Base-by-base conservation (phyloP, 2,797 vertebrate genomes). In the Eulemur albifrons region DNA sequence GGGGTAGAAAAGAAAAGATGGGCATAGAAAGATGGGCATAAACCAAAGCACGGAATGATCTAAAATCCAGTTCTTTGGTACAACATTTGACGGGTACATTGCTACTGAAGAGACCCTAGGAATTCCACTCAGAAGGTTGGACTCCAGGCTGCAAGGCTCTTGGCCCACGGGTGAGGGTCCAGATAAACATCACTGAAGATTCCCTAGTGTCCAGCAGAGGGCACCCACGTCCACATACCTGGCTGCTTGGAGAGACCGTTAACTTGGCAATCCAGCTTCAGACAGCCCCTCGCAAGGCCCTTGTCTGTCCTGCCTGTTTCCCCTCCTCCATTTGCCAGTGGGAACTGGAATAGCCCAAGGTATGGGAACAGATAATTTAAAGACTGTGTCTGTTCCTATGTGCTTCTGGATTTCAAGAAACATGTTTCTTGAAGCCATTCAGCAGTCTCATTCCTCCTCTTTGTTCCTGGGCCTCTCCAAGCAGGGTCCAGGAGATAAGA, bases 141-240 rank as follows among this genome's bases (percentile, higher is more conserved):
- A 18, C 75, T 32, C 23, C 30, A 67, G 15, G 3, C 30, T 43
- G 20, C 73, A 84, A 85, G 40, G 9, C 2, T 20, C 38, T 25
- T 5, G 38, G 25, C 35, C 15, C 2, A 5, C 2, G 8, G 18
- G 18, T 10, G 43, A 43, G 40, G 12, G 61, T 76, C 77, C 65
- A 30, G 40, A 67, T 17, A n/a, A 67, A 27, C 70, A 84, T 50
- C 52, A 0, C 69, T 90, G 92, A 45, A 80, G 72, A 76, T 86
- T 77, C 52, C 10, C 32, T 3, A 27, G 54, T 17, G 52, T 84
- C 95, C 97, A 97, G 97, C 92, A 98, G 97, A 97, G 97, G 97
- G 97, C 97, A 57, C 81, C 40, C 82, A 45, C 18, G 4, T 81
- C 97, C 93, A 91, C 63, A 25, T 5, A 14, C 94, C 86, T 23